Base-by-base conservation (phyloP, 2,797 vertebrate species). In the Gouania willdenowi region DNA sequence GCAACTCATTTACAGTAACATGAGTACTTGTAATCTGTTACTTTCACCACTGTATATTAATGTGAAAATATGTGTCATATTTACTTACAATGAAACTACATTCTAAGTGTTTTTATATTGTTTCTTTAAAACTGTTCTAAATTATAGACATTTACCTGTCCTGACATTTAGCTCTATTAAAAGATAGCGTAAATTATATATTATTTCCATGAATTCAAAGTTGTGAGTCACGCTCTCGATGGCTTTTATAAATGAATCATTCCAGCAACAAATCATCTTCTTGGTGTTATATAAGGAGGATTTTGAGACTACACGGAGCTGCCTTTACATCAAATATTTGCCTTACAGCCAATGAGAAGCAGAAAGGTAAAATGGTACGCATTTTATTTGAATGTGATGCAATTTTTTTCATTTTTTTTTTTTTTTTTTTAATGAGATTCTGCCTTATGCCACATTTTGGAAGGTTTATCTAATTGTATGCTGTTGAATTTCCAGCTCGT, bases 221-320 rank as follows among this genome's bases (percentile, higher is more conserved):
- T 0, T 2, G 48, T 70, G 46, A 73, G 18, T 60, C 65, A 70
- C 61, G 55, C 27, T 20, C 25, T 22, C 4, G 6, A 56, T 42
- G 41, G 26, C 24, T 53, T 53, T 55, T 70, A 40, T 37, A 35
- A 45, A 40, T 32, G 31, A 57, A 66, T 68, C 53, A 26, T 41
- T 57, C 34, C 18, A 12, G 26, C 37, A 46, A 51, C 48, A 40
- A 63, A 42, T 45, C 26, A 43, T 66, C 36, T 33, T 25, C 28
- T 23, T 43, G n/a, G 26, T 37, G 41, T 75, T 57, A 41, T 41
- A 19, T 51, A 75, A 68, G 2, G 1, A 26, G 22, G 7, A 26
- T 38, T 21, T 4, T 17, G 33, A 52, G 41, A 47, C 36, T 15
- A 29, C 38, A 54, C 36, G 64, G 25, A 49, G 41, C 54, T 56